Percentiles rank a stretch among this genome's conserved stretches.
Conservation (phyloP, 2,113 vertebrate genomes). For the Pollachius pollachius region DNA sequence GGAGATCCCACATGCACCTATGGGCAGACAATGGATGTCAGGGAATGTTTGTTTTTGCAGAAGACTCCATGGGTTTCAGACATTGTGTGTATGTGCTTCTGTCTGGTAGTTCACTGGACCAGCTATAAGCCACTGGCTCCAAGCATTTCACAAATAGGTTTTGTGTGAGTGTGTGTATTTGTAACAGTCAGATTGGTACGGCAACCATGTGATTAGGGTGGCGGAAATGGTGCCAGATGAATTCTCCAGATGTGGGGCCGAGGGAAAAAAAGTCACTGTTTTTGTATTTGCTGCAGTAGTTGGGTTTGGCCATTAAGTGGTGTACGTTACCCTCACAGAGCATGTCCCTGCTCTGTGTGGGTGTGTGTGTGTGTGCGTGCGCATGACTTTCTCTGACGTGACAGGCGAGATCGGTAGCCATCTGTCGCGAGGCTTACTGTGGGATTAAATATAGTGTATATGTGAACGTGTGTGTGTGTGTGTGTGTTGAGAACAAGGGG, state of each 20-base stretch:
- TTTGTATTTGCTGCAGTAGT: slow-evolving; percentile 50
- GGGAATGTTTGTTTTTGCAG: neutral
- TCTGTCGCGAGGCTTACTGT: slow-evolving; percentile 69
- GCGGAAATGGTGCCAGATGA: slow-evolving; percentile 48
- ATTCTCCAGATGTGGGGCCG: slow-evolving; percentile 23
- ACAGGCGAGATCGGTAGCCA: slow-evolving; percentile 61
- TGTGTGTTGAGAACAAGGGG: slow-evolving; percentile 25
- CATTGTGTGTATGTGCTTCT: slow-evolving; percentile 5
- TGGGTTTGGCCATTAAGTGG: slow-evolving; percentile 52
- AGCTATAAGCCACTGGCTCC: slow-evolving; percentile 25
- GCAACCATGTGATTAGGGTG: slow-evolving; percentile 47
- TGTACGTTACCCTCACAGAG: slow-evolving; percentile 49
- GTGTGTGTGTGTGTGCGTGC: slow-evolving; percentile 7
- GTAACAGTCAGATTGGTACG: slow-evolving; percentile 31
- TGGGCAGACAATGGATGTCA: neutral
- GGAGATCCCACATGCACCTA: neutral
- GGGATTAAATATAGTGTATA: slow-evolving; percentile 49
- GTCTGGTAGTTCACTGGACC: slow-evolving; percentile 22
- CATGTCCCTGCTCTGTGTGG: slow-evolving; percentile 9
- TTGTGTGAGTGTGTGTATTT: slow-evolving; percentile 11
- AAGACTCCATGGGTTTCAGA: neutral
- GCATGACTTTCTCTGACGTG: slow-evolving; percentile 58
- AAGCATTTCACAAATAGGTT: slow-evolving; percentile 41
- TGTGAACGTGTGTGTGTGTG: slow-evolving; percentile 18
- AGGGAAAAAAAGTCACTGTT: slow-evolving; percentile 28